These are phyloP conservation scores for Pelobates cultripes DNA, from an alignment of 2,797 vertebrate species.

Conservation along the genomic window DNA sequence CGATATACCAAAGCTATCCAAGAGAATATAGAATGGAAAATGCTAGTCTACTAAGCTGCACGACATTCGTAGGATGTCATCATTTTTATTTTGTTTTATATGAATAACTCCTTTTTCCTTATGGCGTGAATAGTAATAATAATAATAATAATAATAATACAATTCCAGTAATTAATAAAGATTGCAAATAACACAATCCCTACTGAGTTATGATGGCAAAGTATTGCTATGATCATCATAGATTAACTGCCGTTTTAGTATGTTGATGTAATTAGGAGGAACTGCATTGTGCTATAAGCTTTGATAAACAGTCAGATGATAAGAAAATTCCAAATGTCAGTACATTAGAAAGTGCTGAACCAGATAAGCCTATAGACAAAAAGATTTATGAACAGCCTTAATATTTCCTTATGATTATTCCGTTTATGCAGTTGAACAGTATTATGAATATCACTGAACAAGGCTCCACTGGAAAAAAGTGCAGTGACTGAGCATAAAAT, in stretches of 20 bases:
- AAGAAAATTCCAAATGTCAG: conserved; percentile 44
- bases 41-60: conserved; percentile 5
- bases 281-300: conserved; percentile 8
- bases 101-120: conserved; percentile 13
- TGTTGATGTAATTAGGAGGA: conserved; percentile 30
- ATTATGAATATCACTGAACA: conserved; percentile 54
- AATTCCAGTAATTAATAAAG: conserved; percentile 11
- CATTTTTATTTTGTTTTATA: conserved; percentile 17
- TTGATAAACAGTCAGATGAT: conserved; percentile 36
- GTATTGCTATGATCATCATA: background rate
- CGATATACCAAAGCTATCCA: conserved; percentile 10
- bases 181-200: conserved; percentile 19
- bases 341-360: conserved; percentile 43
- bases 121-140: conserved; percentile 21
- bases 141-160: conserved; percentile 13
- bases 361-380: conserved; percentile 19
- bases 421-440: conserved; percentile 44
- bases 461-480: background rate
- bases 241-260: background rate
- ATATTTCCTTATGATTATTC: conserved; percentile 51
- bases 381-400: conserved; percentile 48
- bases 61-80: conserved; percentile 2
- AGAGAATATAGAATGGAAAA: conserved; percentile 20
- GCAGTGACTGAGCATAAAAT: background rate
- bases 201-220: background rate